These are phyloP conservation scores for Zeuzera pyrina DNA, from an alignment of 2,888 invertebrate genomes.

Conservation along the genomic window DNA sequence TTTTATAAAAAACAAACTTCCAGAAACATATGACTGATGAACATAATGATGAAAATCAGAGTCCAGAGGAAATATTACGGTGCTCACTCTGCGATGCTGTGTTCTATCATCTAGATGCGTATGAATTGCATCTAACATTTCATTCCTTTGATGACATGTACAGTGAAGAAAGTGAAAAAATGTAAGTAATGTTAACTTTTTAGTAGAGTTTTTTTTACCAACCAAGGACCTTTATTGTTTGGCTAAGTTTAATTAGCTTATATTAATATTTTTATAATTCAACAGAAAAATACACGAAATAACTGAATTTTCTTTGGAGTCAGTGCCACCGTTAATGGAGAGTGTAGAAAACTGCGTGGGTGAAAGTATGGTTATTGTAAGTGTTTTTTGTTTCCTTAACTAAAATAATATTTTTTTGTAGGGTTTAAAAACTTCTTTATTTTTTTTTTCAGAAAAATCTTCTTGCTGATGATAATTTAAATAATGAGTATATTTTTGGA, in stretches of 20 bases:
- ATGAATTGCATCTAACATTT: constrained; percentile 75
- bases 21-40: constrained; percentile 71
- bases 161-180: constrained; percentile 69
- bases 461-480: constrained; percentile 32
- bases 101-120: constrained; percentile 77
- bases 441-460: constrained; percentile 44
- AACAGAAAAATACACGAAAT: constrained; percentile 29
- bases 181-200: constrained; percentile 45
- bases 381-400: constrained; percentile 10
- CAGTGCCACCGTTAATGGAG: constrained; percentile 56
- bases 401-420: not conserved
- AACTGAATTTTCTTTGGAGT: constrained; percentile 53
- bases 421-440: not conserved
- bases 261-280: constrained; percentile 16
- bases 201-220: no score
- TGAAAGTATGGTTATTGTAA: constrained; percentile 40
- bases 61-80: constrained; percentile 70
- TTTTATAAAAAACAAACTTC: constrained; percentile 21
- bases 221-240: no score
- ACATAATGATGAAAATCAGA: constrained; percentile 69
- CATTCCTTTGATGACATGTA: constrained; percentile 76
- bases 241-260: no score
- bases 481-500: constrained; percentile 12
- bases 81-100: constrained; percentile 78
- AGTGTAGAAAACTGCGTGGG: constrained; percentile 50